Conservation (phyloP, 2,797 vertebrate species). For the Falco rusticolus region DNA sequence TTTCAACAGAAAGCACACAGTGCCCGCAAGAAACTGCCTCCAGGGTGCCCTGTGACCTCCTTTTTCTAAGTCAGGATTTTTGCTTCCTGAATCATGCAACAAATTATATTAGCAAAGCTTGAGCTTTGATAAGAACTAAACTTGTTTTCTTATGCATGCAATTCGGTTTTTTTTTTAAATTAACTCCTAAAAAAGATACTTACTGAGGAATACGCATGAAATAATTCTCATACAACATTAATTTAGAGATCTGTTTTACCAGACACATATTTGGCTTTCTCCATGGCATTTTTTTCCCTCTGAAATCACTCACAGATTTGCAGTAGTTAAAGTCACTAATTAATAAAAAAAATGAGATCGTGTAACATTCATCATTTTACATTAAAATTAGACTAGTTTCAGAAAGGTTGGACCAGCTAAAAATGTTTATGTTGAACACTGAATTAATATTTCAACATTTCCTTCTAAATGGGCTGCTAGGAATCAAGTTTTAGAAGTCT, state of each 20-base stretch:
- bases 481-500: not conserved
- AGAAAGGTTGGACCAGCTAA: not conserved
- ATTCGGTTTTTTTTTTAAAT: not conserved
- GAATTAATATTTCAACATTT: not conserved
- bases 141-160: not conserved
- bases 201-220: not conserved
- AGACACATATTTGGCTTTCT: not conserved
- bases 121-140: not conserved
- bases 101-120: not conserved
- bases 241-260: not conserved
- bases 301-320: not conserved
- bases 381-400: not conserved
- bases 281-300: not conserved
- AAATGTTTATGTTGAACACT: not conserved
- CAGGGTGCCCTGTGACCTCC: not conserved
- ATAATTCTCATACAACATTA: not conserved
- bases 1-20: not conserved
- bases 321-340: not conserved
- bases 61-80: constrained; percentile 28
- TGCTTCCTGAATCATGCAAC: constrained; percentile 33
- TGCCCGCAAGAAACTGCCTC: not conserved
- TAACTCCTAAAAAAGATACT: not conserved
- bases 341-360: not conserved
- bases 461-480: not conserved
- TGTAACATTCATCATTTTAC: not conserved